A percentile compares a stretch with the other conserved stretches of the same genome.
Conservation (phyloP, 2,113 vertebrate genomes). For the Erythrolamprus reginae region DNA sequence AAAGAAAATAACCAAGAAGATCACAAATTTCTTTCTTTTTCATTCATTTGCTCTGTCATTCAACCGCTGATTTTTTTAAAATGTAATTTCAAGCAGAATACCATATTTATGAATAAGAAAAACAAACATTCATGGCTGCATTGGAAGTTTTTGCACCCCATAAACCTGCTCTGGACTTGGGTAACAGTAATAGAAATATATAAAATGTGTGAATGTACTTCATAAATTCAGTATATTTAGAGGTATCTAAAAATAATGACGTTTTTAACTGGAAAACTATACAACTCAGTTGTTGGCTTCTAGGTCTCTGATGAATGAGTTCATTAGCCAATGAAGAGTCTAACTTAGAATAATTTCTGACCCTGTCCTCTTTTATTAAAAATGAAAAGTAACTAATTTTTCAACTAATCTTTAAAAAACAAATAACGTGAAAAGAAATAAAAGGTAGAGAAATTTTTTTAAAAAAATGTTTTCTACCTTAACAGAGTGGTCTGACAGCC, state of each 20-base stretch:
- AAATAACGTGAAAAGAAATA: background rate
- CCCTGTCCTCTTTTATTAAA: background rate
- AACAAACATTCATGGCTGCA: constrained; percentile 53
- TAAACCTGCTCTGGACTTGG: constrained; percentile 48
- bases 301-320: background rate
- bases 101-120: background rate
- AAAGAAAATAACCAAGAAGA: background rate
- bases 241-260: background rate
- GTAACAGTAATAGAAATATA: constrained; percentile 45
- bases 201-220: constrained; percentile 44
- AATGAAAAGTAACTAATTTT: background rate
- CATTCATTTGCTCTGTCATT: constrained; percentile 15
- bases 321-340: fast-evolving
- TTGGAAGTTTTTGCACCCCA: constrained; percentile 49
- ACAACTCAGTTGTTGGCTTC: background rate
- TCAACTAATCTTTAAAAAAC: background rate
- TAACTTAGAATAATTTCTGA: background rate
- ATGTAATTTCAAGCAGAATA: background rate
- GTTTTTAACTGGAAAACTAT: background rate
- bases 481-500: too few species aligned
- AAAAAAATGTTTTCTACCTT: too few species aligned
- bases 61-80: constrained; percentile 13
- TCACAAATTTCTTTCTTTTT: background rate
- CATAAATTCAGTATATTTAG: background rate
- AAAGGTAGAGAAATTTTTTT: background rate